A percentile compares a stretch with the other conserved stretches of the same genome.
These are phyloP conservation scores for Chrysotoxum bicinctum DNA, from an alignment of 2,888 invertebrate genomes.

Conservation along the genomic window DNA sequence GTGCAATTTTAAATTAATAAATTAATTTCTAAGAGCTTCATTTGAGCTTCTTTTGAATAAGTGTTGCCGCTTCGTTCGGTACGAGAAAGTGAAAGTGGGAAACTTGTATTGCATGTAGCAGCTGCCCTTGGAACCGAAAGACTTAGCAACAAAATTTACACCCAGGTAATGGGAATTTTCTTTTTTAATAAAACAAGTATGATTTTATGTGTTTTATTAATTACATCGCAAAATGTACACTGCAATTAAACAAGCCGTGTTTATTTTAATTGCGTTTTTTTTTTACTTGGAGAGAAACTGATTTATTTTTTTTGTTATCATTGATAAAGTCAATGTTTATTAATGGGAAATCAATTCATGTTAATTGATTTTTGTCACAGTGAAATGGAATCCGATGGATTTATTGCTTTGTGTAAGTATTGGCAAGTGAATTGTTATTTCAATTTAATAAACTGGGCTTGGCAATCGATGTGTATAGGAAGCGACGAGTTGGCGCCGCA, in stretches of 20 bases:
- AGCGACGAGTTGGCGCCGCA: conserved; percentile 6
- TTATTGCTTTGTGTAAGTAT: conserved; percentile 9
- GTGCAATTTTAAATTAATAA: conserved; percentile 5
- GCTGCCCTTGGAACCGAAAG: neutral
- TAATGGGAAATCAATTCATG: conserved; percentile 18
- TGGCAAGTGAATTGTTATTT: conserved; percentile 20
- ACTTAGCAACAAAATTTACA: conserved; percentile 4
- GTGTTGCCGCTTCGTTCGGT: neutral
- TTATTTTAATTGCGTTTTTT: neutral
- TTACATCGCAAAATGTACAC: neutral
- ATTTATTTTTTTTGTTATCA: neutral
- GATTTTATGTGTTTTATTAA: conserved; percentile 8
- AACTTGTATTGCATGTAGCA: neutral
- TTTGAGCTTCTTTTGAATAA: neutral
- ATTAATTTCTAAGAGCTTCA: neutral
- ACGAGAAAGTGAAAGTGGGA: conserved; percentile 6
- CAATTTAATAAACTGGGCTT: conserved; percentile 16
- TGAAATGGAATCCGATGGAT: conserved; percentile 12
- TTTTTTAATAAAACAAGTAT: neutral
- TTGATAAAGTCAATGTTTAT: neutral
- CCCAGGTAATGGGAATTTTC: neutral
- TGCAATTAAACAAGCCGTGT: neutral
- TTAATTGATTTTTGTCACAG: conserved; percentile 32
- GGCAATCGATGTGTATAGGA: conserved; percentile 2
- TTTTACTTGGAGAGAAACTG: neutral